Evolutionary conservation across 2,113 vertebrate genomes (phyloP).

Genomic region (Tauraco erythrolophus): DNA sequence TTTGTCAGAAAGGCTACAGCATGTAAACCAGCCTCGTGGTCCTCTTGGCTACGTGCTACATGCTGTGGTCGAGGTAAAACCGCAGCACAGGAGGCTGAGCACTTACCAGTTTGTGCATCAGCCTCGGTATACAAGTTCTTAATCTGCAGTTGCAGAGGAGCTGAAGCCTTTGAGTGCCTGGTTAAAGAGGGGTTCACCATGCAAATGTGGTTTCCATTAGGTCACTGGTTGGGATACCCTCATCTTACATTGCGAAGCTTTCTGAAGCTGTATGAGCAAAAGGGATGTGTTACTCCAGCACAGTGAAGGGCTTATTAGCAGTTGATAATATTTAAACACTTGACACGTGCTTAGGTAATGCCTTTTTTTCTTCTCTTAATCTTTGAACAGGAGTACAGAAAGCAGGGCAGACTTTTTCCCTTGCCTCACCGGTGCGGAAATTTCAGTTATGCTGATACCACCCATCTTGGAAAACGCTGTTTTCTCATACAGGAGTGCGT

Average conservation of each 20-base stretch:
- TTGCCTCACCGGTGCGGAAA: background rate
- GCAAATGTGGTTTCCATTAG: background rate
- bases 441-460: background rate
- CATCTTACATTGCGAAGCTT: background rate
- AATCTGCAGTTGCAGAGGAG: background rate
- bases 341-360: background rate
- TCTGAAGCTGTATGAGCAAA: background rate
- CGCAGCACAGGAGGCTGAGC: background rate
- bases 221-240: background rate
- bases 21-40: background rate
- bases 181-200: background rate
- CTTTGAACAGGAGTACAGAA: background rate
- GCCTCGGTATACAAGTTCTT: background rate
- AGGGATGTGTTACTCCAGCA: background rate
- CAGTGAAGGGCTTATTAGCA: background rate
- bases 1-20: background rate
- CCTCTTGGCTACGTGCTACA: background rate
- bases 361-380: background rate
- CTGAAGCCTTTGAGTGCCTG: background rate
- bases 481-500: background rate
- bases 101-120: background rate
- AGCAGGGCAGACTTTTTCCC: background rate
- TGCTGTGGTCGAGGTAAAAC: background rate
- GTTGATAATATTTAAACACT: background rate
- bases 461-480: background rate